phyloP scores from a whole-genome alignment of 2,797 vertebrate genomes.

The Etheostoma nigrum region DNA sequence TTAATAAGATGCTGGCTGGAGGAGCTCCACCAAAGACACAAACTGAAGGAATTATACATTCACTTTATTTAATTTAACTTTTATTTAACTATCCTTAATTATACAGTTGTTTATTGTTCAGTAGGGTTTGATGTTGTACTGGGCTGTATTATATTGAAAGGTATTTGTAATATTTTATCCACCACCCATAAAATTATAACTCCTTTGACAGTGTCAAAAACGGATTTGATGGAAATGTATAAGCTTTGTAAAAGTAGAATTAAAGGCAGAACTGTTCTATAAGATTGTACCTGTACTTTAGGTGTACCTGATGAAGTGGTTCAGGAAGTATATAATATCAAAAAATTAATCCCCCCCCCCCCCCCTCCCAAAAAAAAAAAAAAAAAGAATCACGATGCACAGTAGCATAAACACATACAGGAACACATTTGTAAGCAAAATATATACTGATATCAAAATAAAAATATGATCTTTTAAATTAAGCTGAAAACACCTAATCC shows the following conservation, averaged over 20 bases:
- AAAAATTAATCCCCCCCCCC: background rate
- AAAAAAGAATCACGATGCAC: no score
- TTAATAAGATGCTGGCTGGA: constrained; percentile 51
- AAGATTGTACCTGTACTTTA: background rate
- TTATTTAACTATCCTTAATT: no score
- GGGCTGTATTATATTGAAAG: background rate
- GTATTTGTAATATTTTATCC: background rate
- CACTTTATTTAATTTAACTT: background rate
- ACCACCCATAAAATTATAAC: background rate
- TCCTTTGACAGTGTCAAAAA: background rate
- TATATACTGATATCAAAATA: background rate
- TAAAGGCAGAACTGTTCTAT: background rate
- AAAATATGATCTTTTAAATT: background rate
- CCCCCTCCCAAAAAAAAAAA: no score
- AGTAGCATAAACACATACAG: no score
- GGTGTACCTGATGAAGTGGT: background rate
- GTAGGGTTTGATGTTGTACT: background rate
- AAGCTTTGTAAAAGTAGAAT: background rate
- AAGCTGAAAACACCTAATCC: background rate
- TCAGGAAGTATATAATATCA: background rate
- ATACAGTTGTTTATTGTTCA: no score
- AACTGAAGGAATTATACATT: background rate
- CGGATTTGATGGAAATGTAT: no score
- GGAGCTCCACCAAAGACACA: constrained; percentile 13
- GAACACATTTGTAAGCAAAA: background rate